Conservation (phyloP, 2,113 vertebrate species). For the Chloropsis cyanopogon region DNA sequence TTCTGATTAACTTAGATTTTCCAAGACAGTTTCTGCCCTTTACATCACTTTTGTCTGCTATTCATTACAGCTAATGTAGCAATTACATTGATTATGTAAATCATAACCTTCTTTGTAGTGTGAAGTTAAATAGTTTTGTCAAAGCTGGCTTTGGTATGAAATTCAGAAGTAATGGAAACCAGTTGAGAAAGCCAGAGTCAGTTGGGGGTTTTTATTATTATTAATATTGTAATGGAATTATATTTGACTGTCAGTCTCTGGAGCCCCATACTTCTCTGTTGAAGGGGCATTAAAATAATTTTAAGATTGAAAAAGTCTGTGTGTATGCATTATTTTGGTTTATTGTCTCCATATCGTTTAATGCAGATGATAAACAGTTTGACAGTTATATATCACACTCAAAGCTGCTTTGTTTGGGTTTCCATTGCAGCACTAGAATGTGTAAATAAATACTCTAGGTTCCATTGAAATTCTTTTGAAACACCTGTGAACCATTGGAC, state of each 20-base stretch:
- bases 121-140: neutral
- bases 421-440: neutral
- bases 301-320: neutral
- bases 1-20: neutral
- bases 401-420: neutral
- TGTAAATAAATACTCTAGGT: slow-evolving; percentile 26
- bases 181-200: neutral
- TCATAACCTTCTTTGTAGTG: neutral
- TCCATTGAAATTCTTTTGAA: slow-evolving; percentile 6
- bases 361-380: neutral
- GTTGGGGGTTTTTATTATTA: neutral
- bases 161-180: slow-evolving; percentile 24
- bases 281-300: neutral
- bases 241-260: neutral
- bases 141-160: neutral
- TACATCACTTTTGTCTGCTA: neutral
- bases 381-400: neutral
- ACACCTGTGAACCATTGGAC: slow-evolving; percentile 29
- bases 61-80: neutral
- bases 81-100: neutral
- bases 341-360: neutral
- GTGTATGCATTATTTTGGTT: neutral
- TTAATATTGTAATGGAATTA: neutral
- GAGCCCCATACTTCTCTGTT: neutral
- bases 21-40: neutral